phyloP scores from a whole-genome alignment of 2,113 vertebrate species.

The Mastomys natalensis region DNA sequence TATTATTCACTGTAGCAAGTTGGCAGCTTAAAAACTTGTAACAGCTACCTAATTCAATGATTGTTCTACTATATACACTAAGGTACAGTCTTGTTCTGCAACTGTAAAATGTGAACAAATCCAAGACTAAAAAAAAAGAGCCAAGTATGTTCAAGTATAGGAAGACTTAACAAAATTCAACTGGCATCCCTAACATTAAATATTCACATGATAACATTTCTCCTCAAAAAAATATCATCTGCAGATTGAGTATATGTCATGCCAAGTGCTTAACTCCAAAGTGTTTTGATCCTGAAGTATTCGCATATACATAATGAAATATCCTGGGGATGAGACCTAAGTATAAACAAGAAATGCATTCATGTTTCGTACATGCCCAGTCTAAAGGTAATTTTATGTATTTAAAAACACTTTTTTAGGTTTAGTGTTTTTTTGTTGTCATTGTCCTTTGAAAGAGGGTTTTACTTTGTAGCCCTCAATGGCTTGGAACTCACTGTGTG shows the following conservation, averaged over 20 bases:
- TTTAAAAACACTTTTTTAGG: background rate
- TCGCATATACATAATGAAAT: background rate
- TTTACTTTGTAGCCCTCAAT: background rate
- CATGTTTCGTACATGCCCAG: background rate
- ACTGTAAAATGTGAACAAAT: slow-evolving; percentile 33
- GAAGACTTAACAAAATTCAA: slow-evolving; percentile 14
- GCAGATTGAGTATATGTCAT: background rate
- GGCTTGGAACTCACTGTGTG: background rate
- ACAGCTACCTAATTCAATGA: background rate
- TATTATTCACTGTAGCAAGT: slow-evolving; percentile 11
- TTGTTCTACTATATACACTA: background rate
- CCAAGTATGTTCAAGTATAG: slow-evolving; percentile 19
- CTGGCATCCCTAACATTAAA: background rate
- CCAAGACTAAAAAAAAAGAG: background rate
- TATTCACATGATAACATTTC: background rate
- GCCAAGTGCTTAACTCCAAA: background rate
- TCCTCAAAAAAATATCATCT: background rate
- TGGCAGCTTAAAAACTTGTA: background rate
- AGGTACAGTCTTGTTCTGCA: background rate
- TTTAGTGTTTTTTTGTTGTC: background rate
- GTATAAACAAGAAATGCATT: background rate
- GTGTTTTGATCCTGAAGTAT: background rate
- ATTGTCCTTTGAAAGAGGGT: background rate
- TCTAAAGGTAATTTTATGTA: background rate
- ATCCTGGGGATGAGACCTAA: background rate